Evolutionary conservation across 2,888 invertebrate species (phyloP), one percentile per base, ranked within the genome.

Genomic region (Drosophila ustulata): DNA sequence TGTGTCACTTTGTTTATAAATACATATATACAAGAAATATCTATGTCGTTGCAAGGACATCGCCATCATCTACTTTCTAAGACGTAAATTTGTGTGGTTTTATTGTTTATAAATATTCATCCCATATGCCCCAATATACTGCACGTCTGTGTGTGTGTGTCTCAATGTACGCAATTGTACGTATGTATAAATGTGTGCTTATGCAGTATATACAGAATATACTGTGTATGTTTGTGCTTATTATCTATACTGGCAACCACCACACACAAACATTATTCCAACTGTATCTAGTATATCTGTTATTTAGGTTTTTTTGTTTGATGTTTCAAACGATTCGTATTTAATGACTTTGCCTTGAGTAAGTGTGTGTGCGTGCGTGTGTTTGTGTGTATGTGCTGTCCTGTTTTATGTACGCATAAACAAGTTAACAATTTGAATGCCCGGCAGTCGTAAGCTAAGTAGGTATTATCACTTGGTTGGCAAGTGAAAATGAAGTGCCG

Each of bases 1-100:
- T 41, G 47, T 64, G 74, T 66, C 67, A 71, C 65, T 65, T 82
- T 81, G 77, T 84, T 79, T 82, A 77, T 81, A 79, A 68, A 77
- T 18, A 18, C 18, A 18, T 55, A 67, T 68, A 68, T 7, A 30
- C 7, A 30, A 63, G 57, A 43, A 47, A 43, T 30, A 43, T 50
- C 47, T 32, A 51, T 53, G 43, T 62, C 43, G 32, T 28, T 51
- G 26, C 56, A 47, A 56, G 39, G 47, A 32, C 23, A 55, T 25
- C 18, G 4, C n/a, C n/a, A 37, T 37, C 37, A n/a, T 37, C 37
- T n/a, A n/a, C 37, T 37, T 37, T 37, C 9, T 55, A 56, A 56
- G 56, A 32, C 47, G 57, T 28, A 37, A 32, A 71, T 55, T 57
- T 46, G 3, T 57, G 37, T 50, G 23, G 28, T 51, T 58, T 32